Evolutionary conservation across 1,140 invertebrate species (phyloP).

Genomic region (Alviniconcha marisindica): DNA sequence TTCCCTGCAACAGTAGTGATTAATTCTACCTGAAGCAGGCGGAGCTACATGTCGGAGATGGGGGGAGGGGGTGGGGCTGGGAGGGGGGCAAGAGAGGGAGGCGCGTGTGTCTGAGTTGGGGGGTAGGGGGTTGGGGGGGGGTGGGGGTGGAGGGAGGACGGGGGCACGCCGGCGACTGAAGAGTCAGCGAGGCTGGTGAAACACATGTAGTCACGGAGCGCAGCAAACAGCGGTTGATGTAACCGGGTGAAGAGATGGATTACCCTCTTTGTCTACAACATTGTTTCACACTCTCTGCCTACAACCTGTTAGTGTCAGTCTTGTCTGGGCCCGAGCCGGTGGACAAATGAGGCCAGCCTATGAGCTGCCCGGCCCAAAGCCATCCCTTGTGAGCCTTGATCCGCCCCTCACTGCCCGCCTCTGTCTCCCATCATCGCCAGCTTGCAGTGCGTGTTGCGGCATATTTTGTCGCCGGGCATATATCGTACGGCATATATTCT

Average conservation of each 20-base stretch:
- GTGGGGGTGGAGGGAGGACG: neutral
- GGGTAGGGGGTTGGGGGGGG: no score
- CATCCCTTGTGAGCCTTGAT: neutral
- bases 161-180: neutral
- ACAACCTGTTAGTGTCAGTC: neutral
- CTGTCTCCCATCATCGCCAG: neutral
- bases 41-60: no score
- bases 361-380: neutral
- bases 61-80: no score
- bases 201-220: neutral
- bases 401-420: neutral
- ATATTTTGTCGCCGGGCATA: no score
- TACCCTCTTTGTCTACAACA: neutral
- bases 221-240: neutral
- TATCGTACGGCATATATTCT: no score
- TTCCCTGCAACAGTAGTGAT: no score
- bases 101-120: no score
- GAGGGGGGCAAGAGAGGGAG: neutral
- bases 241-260: neutral
- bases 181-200: neutral
- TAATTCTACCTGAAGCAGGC: no score
- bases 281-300: constrained; percentile 9
- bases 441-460: neutral
- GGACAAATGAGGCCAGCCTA: neutral
- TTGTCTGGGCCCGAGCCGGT: neutral